These are phyloP conservation scores for Pterocles gutturalis DNA, from an alignment of 2,113 vertebrate species.

Conservation along the genomic window DNA sequence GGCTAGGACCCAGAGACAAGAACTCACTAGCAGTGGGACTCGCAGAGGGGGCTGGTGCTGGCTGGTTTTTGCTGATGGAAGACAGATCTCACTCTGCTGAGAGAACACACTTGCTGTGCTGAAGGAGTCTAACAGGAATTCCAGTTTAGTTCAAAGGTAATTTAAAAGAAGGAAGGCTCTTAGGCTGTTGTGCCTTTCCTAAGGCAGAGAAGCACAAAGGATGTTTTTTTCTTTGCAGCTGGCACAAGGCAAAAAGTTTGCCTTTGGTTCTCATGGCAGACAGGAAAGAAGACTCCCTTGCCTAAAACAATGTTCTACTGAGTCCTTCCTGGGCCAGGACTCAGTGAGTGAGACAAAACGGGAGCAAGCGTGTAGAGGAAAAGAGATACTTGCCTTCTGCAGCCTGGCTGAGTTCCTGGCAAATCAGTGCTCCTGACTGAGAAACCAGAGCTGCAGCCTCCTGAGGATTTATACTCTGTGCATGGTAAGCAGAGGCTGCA, in stretches of 20 bases:
- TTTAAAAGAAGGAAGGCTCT: neutral
- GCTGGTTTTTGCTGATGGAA: neutral
- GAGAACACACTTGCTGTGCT: neutral
- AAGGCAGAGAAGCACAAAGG: neutral
- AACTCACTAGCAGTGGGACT: neutral
- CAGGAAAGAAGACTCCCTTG: neutral
- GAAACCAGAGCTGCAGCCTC: neutral
- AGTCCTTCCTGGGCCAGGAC: neutral
- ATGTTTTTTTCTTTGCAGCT: neutral
- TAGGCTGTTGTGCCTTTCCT: neutral
- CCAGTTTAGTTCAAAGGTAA: neutral
- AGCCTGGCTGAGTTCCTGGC: neutral
- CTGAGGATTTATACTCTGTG: neutral
- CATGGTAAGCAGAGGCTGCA: neutral
- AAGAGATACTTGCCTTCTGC: neutral
- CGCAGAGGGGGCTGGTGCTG: neutral
- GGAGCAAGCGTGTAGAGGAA: neutral
- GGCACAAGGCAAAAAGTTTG: neutral
- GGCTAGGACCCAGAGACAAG: neutral
- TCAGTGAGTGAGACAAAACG: neutral
- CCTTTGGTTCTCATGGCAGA: neutral
- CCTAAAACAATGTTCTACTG: neutral
- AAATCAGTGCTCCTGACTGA: neutral
- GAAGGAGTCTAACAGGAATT: neutral
- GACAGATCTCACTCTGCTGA: neutral